These are phyloP conservation scores for Dexiosoma caninum DNA, from an alignment of 2,888 invertebrate genomes.

Conservation along the genomic window DNA sequence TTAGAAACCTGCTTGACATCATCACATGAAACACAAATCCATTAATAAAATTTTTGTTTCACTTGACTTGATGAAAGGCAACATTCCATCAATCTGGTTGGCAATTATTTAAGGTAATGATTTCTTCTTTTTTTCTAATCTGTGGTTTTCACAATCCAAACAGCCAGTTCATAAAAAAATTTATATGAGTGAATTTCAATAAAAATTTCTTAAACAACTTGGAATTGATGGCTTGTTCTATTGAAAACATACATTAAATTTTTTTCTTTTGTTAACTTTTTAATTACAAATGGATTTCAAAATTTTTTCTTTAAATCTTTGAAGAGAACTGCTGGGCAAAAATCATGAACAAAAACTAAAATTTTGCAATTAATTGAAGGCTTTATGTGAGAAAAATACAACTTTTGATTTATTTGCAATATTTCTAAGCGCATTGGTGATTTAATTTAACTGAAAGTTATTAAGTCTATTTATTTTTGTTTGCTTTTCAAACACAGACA, in stretches of 20 bases:
- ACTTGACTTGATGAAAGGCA: constrained; percentile 5
- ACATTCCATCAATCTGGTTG: constrained; percentile 26
- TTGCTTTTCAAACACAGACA: constrained; percentile 6
- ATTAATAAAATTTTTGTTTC: not conserved
- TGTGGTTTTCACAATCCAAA: too few relatives aligned
- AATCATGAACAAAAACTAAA: not conserved
- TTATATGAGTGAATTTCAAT: too few relatives aligned
- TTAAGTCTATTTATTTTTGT: not conserved
- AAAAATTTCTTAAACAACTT: too few relatives aligned
- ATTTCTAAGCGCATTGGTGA: too few relatives aligned
- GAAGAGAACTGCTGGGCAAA: not conserved
- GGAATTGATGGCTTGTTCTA: too few relatives aligned
- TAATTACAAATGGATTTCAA: not conserved
- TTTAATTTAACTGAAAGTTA: not conserved
- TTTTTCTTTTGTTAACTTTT: not conserved
- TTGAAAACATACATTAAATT: too few relatives aligned
- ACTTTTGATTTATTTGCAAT: not conserved
- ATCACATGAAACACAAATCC: not conserved
- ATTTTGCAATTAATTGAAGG: not conserved
- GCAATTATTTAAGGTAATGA: too few relatives aligned
- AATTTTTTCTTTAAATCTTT: not conserved
- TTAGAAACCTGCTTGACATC: not conserved
- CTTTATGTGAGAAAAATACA: not conserved
- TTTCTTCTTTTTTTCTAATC: too few relatives aligned
- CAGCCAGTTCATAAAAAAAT: too few relatives aligned